phyloP scores from a whole-genome alignment of 1,140 invertebrate genomes.

The Hylyphantes graminicola region DNA sequence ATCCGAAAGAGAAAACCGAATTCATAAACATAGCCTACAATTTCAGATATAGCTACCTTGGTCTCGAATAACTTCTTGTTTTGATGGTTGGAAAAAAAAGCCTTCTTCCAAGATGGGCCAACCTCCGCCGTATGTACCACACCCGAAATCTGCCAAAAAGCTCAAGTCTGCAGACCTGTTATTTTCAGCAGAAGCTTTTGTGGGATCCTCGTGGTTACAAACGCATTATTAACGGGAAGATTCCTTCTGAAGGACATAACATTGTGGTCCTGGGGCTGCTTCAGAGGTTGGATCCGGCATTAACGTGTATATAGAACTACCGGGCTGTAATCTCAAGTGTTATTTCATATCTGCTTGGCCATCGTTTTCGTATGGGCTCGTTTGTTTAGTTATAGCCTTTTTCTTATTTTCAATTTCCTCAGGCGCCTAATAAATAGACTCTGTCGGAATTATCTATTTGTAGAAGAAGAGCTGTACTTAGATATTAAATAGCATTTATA shows the following conservation, averaged over 20 bases:
- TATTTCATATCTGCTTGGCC: not conserved
- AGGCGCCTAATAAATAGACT: no score
- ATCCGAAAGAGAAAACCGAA: slow-evolving; percentile 9
- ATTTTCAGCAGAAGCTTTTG: slow-evolving; percentile 29
- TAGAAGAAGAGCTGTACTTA: no score
- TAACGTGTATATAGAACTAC: slow-evolving; percentile 21
- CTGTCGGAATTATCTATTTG: no score
- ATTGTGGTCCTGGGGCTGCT: slow-evolving; percentile 12
- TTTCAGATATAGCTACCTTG: slow-evolving; percentile 18
- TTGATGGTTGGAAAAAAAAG: slow-evolving; percentile 7
- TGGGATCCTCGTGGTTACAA: slow-evolving; percentile 22
- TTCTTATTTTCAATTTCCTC: not conserved
- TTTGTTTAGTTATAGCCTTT: slow-evolving; percentile 1
- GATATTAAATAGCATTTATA: no score
- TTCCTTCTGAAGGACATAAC: slow-evolving; percentile 26
- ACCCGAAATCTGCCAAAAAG: slow-evolving; percentile 22
- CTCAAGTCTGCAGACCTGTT: slow-evolving; percentile 14
- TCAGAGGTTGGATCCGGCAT: slow-evolving; percentile 6
- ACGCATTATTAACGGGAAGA: slow-evolving; percentile 37
- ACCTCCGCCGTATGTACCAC: slow-evolving; percentile 20
- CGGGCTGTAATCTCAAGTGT: slow-evolving; percentile 29
- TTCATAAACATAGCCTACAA: slow-evolving; percentile 29
- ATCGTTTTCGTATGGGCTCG: slow-evolving; percentile 1
- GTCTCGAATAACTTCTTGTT: slow-evolving; percentile 17
- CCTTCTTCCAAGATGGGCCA: not conserved